phyloP scores from a whole-genome alignment of 2,888 invertebrate species.

The Caenorhabditis macrosperma region DNA sequence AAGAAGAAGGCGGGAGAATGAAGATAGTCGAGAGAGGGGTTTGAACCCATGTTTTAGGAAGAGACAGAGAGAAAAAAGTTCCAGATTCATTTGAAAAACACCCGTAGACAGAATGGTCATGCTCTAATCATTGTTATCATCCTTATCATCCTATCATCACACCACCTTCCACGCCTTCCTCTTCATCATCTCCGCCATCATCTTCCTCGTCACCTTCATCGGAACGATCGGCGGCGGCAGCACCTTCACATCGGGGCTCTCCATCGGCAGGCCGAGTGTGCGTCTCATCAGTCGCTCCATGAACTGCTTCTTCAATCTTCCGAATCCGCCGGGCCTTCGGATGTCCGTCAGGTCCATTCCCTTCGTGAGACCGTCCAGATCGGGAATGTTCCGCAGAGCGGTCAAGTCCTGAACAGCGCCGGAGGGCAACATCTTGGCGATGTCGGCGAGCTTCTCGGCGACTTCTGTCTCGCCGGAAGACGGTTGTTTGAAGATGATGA shows the following conservation, averaged over 20 bases:
- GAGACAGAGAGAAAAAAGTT: not conserved
- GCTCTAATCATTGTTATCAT: not conserved
- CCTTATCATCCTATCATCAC: not conserved
- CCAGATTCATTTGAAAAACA: not conserved
- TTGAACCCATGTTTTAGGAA: not conserved
- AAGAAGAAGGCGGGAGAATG: not conserved
- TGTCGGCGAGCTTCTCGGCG: slow-evolving; percentile 63
- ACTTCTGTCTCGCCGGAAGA: slow-evolving; percentile 55
- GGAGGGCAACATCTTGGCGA: slow-evolving; percentile 67
- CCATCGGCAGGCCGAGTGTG: slow-evolving; percentile 68
- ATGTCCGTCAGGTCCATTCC: slow-evolving; percentile 76
- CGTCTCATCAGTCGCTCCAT: slow-evolving; percentile 75
- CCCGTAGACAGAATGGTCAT: slow-evolving; percentile 34
- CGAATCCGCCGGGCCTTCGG: slow-evolving; percentile 76
- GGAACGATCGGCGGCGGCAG: slow-evolving; percentile 71
- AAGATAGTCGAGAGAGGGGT: not conserved
- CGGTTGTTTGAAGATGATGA: slow-evolving; percentile 63
- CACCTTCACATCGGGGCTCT: slow-evolving; percentile 42
- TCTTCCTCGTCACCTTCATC: slow-evolving; percentile 68
- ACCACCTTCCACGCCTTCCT: slow-evolving; percentile 24
- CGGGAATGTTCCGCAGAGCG: slow-evolving; percentile 73
- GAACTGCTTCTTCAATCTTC: slow-evolving; percentile 73
- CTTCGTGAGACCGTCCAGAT: slow-evolving; percentile 74
- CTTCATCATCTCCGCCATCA: slow-evolving; percentile 61
- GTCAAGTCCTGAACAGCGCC: slow-evolving; percentile 74